These are phyloP conservation scores for Nasonia longicornis DNA, from an alignment of 1,140 invertebrate species.

Conservation along the genomic window DNA sequence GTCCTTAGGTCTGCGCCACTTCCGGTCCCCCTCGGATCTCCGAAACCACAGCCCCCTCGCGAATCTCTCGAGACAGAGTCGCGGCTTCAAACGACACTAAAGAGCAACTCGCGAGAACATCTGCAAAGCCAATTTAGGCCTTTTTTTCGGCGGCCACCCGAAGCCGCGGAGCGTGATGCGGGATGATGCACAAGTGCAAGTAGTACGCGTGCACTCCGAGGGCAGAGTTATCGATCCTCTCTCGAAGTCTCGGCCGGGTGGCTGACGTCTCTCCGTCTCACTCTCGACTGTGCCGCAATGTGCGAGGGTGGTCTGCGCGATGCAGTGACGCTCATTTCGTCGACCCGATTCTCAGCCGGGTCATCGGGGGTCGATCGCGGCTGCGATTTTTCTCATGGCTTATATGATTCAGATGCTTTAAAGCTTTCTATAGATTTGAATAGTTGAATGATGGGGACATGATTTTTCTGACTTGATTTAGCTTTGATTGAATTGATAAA, in stretches of 20 bases:
- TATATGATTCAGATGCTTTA: too few species aligned
- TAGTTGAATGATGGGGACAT: too few species aligned
- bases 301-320: neutral
- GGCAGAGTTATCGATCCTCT: conserved; percentile 28
- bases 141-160: neutral
- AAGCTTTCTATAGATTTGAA: too few species aligned
- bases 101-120: neutral
- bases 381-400: neutral
- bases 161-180: too few species aligned
- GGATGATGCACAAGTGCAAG: neutral
- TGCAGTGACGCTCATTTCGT: conserved; percentile 27
- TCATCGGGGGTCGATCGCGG: neutral
- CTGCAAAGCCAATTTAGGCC: neutral
- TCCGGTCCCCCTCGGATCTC: neutral
- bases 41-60: neutral
- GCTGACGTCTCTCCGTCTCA: too few species aligned
- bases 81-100: neutral
- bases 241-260: neutral
- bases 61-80: neutral
- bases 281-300: too few species aligned
- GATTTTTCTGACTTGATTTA: too few species aligned
- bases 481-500: too few species aligned
- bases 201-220: neutral
- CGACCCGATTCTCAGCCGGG: neutral
- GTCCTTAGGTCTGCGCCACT: neutral